Base-by-base conservation (phyloP, 2,888 invertebrate species). In the Drosophila pullipes region DNA sequence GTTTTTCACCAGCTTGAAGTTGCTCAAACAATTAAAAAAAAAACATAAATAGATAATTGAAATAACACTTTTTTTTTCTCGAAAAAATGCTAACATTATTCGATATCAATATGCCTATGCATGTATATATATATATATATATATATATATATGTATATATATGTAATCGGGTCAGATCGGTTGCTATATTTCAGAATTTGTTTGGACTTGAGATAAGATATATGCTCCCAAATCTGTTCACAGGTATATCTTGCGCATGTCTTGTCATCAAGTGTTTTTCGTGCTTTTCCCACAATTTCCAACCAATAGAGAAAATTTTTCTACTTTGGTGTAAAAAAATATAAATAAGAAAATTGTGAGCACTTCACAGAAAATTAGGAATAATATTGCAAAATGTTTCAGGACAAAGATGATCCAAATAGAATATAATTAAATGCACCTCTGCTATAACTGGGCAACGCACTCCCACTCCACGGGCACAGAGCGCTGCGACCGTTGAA, bases 401-500 rank as follows among this genome's bases (percentile, higher is more conserved):
- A 7, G 0, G 4, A 16, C 13, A 41, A 13, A 18, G 7, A 31
- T 37, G 37, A 53, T 25, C 11, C 7, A 47, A 35, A 22, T 13
- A 9, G 31, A 37, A 47, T 37, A 39, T 11, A 59, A 37, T 25
- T 31, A 30, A 16, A 18, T 25, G 22, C 28, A 39, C 37, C 37
- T 4, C 22, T 37, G 11, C 4, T 6, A 5, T 1, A 49, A n/a
- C 53, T 71, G 69, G n/a, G 64, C 58, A 41, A 5, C 13, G 31
- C 66, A 53, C 63, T 72, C 30, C 54, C 64, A 7, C 13, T 84
- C 82, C 18, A 72, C 52, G 4, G 53, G 31, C 58, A 97, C 93
- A 0, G 97, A 13, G 11, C 96, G 84, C 96, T 96, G 85, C 95
- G 95, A 94, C 97, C 97, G 18, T 94, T 95, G 92, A 97, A 97